Evolutionary conservation across 2,113 vertebrate species (phyloP).

Genomic region (Dromiciops gliroides): DNA sequence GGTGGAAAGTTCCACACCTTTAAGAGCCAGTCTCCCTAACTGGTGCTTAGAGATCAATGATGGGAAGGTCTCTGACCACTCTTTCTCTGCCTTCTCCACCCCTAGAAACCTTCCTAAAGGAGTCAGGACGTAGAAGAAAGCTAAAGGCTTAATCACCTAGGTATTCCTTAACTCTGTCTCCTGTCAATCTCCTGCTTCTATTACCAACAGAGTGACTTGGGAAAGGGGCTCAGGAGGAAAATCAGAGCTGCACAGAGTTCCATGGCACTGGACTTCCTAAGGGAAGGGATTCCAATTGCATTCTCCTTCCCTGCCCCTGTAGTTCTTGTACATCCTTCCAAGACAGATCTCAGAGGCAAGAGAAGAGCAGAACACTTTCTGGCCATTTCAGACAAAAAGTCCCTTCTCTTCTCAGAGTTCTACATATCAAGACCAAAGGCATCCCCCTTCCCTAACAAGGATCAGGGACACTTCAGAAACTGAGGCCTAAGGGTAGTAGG

Average conservation of each 20-base stretch:
- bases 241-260: neutral
- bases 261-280: neutral
- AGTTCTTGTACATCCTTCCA: neutral
- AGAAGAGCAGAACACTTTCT: neutral
- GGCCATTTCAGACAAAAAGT: neutral
- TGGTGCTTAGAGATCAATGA: neutral
- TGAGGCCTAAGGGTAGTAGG: neutral
- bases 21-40: neutral
- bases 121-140: neutral
- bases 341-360: neutral
- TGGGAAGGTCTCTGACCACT: neutral
- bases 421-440: neutral
- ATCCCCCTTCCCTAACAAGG: neutral
- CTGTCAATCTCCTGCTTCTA: neutral
- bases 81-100: neutral
- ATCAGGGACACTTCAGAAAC: neutral
- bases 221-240: neutral
- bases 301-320: neutral
- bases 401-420: neutral
- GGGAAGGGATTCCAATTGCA: neutral
- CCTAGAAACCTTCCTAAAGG: constrained; percentile 2
- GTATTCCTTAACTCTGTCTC: neutral
- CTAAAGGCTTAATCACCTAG: neutral
- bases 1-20: neutral
- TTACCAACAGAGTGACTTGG: neutral